Percentiles rank a stretch among this genome's conserved stretches.
These are phyloP conservation scores for Manis javanica DNA, from an alignment of 2,797 vertebrate species.

Conservation along the genomic window DNA sequence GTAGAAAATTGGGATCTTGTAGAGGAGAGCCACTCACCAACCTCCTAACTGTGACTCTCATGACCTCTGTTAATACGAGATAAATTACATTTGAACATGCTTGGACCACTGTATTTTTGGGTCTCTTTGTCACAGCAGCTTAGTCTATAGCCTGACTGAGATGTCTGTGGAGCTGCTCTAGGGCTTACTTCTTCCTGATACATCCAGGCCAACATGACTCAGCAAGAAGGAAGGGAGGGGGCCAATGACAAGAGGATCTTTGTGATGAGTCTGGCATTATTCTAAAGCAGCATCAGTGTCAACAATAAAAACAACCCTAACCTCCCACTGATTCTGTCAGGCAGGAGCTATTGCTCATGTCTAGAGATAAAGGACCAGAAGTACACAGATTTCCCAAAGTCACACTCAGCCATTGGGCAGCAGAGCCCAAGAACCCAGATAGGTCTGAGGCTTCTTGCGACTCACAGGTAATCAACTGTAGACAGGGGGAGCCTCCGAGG, in stretches of 20 bases:
- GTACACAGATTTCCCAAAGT: background rate
- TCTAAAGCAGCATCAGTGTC: background rate
- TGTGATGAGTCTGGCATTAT: background rate
- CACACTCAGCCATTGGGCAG: background rate
- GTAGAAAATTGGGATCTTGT: background rate
- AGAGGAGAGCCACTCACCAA: background rate
- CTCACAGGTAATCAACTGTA: background rate
- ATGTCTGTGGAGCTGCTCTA: background rate
- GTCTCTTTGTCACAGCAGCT: conserved; percentile 10
- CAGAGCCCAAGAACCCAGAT: background rate
- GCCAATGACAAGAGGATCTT: background rate
- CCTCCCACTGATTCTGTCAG: background rate
- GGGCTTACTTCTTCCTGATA: background rate
- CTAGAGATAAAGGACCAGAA: background rate
- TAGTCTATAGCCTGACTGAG: background rate
- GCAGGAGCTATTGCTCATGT: background rate
- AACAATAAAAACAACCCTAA: background rate
- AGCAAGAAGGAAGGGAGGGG: background rate
- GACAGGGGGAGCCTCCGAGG: background rate
- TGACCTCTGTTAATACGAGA: background rate
- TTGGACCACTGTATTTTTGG: background rate
- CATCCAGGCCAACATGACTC: background rate
- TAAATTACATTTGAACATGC: background rate
- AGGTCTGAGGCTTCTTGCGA: background rate
- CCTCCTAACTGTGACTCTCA: background rate